Conservation (phyloP, 2,888 invertebrate species). For the Antheraea yamamai region DNA sequence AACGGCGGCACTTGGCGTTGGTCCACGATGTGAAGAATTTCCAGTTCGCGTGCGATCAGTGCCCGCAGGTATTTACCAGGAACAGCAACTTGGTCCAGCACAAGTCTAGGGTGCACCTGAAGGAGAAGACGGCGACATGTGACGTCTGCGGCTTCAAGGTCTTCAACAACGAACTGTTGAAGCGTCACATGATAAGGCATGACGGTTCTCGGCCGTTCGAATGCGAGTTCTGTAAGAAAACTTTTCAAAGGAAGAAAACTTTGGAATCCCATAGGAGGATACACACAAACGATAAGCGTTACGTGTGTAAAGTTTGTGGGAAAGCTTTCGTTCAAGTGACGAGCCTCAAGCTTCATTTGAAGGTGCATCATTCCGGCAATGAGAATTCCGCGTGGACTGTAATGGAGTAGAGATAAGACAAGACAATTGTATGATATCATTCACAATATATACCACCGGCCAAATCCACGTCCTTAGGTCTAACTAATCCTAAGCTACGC, state of each 20-base stretch:
- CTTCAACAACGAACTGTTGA: constrained; percentile 69
- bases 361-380: constrained; percentile 27
- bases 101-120: constrained; percentile 60
- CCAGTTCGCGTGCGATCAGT: constrained; percentile 62
- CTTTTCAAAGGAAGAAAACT: constrained; percentile 73
- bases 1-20: constrained; percentile 59
- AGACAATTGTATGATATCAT: too few species aligned
- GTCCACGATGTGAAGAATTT: constrained; percentile 60
- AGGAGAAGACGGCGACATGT: constrained; percentile 57
- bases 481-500: too few species aligned
- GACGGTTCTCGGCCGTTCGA: constrained; percentile 79
- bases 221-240: constrained; percentile 77
- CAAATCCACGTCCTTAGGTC: too few species aligned
- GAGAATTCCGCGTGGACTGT: neutral
- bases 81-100: constrained; percentile 57
- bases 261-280: constrained; percentile 71
- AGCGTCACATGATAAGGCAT: constrained; percentile 80
- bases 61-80: constrained; percentile 52
- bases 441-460: too few species aligned
- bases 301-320: constrained; percentile 71
- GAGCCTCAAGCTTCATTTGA: constrained; percentile 71
- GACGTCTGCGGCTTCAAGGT: constrained; percentile 67
- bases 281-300: constrained; percentile 73
- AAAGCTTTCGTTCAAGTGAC: constrained; percentile 76
- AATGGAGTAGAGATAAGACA: neutral